phyloP scores from a whole-genome alignment of 2,113 vertebrate species.

The Nycticorax nycticorax region DNA sequence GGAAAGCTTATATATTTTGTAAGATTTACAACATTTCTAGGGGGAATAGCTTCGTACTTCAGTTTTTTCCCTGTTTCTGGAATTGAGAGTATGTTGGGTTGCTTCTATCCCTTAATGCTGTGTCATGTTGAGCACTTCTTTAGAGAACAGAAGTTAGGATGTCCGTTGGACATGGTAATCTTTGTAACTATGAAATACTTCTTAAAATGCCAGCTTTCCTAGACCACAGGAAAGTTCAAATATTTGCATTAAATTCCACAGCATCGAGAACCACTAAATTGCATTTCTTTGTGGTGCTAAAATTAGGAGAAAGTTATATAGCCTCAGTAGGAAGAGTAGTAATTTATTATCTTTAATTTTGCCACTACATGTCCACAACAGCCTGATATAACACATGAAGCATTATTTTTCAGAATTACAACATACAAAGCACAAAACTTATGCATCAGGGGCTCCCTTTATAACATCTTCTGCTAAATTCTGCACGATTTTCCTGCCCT shows the following conservation, averaged over 20 bases:
- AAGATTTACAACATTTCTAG: conserved; percentile 69
- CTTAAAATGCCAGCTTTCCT: conserved; percentile 22
- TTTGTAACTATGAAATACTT: conserved; percentile 5
- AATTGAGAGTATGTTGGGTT: conserved; percentile 34
- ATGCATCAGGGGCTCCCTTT: not conserved
- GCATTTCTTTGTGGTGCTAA: not conserved
- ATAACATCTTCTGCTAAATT: not conserved
- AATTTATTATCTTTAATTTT: not conserved
- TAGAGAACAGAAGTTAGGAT: conserved; percentile 3
- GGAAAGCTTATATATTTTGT: conserved; percentile 68
- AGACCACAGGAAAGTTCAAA: not conserved
- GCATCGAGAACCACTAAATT: not conserved
- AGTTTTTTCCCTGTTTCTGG: conserved; percentile 4
- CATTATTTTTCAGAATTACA: not conserved
- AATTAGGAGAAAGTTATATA: not conserved
- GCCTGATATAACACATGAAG: not conserved
- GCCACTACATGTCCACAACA: not conserved
- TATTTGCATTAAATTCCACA: not conserved
- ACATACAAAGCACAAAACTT: not conserved
- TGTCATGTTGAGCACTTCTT: conserved; percentile 35
- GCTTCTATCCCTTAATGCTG: conserved; percentile 16
- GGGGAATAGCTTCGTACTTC: conserved; percentile 51
- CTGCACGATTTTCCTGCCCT: not conserved
- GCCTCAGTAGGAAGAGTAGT: not conserved
- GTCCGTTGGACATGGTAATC: conserved; percentile 17